Conservation (phyloP, 2,888 invertebrate genomes). For the Polydrusus pterygomalis region DNA sequence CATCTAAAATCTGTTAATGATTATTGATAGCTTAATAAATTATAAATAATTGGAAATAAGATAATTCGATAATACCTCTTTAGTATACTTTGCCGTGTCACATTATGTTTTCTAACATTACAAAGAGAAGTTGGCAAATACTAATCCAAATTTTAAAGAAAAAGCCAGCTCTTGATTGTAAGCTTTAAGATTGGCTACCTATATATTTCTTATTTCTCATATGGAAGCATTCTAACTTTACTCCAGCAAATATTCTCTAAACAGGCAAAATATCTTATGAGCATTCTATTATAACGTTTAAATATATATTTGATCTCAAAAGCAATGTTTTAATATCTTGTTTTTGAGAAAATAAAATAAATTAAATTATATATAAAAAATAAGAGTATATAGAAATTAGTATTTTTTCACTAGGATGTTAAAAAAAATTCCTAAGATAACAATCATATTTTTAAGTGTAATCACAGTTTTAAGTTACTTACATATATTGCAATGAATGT, state of each 20-base stretch:
- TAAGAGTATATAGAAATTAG: slow-evolving; percentile 4
- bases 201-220: too few species aligned
- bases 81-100: too few species aligned
- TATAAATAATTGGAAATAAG: too few species aligned
- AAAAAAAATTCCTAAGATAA: not conserved
- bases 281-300: not conserved
- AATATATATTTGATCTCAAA: slow-evolving; percentile 6
- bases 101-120: too few species aligned
- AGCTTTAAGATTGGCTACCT: too few species aligned
- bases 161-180: too few species aligned
- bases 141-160: too few species aligned
- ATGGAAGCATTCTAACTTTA: not conserved
- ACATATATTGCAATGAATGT: not conserved
- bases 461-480: not conserved
- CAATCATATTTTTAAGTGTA: not conserved
- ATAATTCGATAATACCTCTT: too few species aligned
- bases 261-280: not conserved
- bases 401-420: slow-evolving; percentile 15
- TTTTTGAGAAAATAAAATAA: slow-evolving; percentile 1
- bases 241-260: not conserved
- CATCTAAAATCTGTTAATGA: too few species aligned
- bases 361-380: not conserved
- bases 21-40: too few species aligned
- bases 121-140: too few species aligned
- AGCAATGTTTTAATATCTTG: not conserved